phyloP scores from a whole-genome alignment of 2,113 vertebrate species.

The Procavia capensis region DNA sequence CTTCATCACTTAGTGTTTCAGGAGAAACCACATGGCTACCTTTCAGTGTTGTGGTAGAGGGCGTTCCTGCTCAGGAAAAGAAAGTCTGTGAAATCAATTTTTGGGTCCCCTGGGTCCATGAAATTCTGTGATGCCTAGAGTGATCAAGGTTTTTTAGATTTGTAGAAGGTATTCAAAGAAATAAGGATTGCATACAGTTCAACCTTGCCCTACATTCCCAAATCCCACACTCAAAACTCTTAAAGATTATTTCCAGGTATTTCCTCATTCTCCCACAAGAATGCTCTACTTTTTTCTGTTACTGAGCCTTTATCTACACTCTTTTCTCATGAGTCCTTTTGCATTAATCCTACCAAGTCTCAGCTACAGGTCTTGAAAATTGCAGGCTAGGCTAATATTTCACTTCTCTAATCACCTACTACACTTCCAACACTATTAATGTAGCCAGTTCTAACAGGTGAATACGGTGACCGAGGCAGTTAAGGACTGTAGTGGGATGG shows the following conservation, averaged over 20 bases:
- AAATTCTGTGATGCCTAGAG: neutral
- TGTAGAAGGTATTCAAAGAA: neutral
- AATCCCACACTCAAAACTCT: neutral
- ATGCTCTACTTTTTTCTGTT: slow-evolving; percentile 9
- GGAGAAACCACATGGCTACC: neutral
- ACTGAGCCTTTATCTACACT: neutral
- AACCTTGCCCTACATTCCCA: neutral
- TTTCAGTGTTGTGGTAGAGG: neutral
- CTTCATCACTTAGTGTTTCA: neutral
- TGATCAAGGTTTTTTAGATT: slow-evolving; percentile 6
- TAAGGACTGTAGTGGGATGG: neutral
- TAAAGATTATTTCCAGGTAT: neutral
- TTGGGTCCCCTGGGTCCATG: neutral
- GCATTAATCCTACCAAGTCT: neutral
- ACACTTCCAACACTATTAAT: neutral
- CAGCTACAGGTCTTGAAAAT: slow-evolving; percentile 10
- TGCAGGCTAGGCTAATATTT: slow-evolving; percentile 29
- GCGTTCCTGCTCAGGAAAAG: neutral
- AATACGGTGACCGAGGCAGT: neutral
- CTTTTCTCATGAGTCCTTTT: neutral
- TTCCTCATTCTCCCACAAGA: neutral
- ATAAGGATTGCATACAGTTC: neutral
- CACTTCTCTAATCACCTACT: neutral
- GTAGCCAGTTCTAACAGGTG: neutral
- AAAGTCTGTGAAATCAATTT: neutral